Evolutionary conservation across 2,113 vertebrate genomes (phyloP), one percentile per base, ranked within the genome.

Genomic region (Cyanistes caeruleus): DNA sequence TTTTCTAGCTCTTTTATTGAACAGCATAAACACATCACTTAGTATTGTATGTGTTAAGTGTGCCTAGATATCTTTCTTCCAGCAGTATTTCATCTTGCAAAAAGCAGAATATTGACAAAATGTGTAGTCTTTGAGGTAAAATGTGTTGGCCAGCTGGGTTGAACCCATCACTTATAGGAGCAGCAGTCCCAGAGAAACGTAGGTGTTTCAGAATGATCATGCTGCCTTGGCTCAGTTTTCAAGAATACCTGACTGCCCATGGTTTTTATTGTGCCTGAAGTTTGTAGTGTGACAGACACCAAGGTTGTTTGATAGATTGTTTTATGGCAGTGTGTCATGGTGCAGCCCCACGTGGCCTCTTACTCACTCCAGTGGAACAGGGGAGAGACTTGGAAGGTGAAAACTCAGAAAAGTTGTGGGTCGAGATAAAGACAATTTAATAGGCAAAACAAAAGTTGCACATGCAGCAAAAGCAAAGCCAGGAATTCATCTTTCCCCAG

Each of bases 371-470:
- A 8, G 11, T 12, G 24, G 9, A 3, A 60, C 5, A 4, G 15
- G 5, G 37, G 13, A 53, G 28, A 75, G 24, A 67, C 53, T 22
- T 20, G 69, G 16, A 60, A 48, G 21, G 48, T n/a, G 48, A 46
- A 60, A 53, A 53, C 21, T n/a, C 37, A 67, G 77, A 53, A 67
- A 53, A 23, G 3, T 5, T 19, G 3, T 30, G 39, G 44, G 13
- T 58, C 0, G 0, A 53, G n/a, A n/a, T 25, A 41, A 53, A 75
- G 30, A n/a, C 24, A 39, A 11, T 41, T 53, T 18, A 30, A 60
- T 0, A 31, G 46, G 7, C 7, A 62, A 41, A 62, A 30, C 30
- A 53, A 15, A 60, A 75, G 20, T 33, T 75, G 11, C 20, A 60
- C 16, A 18, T 18, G 24, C n/a, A 68, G 69, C n/a, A 68, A 22